A percentile compares a stretch with the other conserved stretches of the same genome.
Conservation (phyloP, 2,113 vertebrate species). For the Uria aalge region DNA sequence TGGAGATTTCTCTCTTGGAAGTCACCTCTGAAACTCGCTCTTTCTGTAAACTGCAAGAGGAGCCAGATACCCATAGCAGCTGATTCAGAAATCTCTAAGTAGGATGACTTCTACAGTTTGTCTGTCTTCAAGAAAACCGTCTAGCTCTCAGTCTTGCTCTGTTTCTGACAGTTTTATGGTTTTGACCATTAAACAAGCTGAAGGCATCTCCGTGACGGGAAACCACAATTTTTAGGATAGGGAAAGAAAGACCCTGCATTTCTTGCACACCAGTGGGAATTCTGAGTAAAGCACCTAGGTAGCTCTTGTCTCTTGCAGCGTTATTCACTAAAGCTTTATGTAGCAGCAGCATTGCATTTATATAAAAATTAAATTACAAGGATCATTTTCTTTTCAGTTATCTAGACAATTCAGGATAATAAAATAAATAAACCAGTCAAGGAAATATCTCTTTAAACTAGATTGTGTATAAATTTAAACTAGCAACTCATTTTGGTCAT, state of each 20-base stretch:
- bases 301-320: background rate
- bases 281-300: background rate
- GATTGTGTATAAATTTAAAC: background rate
- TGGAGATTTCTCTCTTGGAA: background rate
- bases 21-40: background rate
- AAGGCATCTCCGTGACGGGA: background rate
- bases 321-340: background rate
- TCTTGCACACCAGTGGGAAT: background rate
- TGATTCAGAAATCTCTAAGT: background rate
- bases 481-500: background rate
- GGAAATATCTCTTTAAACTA: background rate
- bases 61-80: background rate
- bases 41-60: background rate
- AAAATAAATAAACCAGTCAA: background rate
- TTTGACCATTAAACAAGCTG: background rate
- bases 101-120: background rate
- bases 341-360: background rate
- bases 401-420: background rate
- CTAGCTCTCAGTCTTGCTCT: background rate
- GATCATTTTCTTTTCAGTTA: background rate
- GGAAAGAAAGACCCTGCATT: background rate
- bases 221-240: background rate
- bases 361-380: background rate
- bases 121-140: background rate
- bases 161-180: background rate